Evolutionary conservation across 2,888 invertebrate genomes (phyloP).

Genomic region (Sphaerophoria rueppellii): DNA sequence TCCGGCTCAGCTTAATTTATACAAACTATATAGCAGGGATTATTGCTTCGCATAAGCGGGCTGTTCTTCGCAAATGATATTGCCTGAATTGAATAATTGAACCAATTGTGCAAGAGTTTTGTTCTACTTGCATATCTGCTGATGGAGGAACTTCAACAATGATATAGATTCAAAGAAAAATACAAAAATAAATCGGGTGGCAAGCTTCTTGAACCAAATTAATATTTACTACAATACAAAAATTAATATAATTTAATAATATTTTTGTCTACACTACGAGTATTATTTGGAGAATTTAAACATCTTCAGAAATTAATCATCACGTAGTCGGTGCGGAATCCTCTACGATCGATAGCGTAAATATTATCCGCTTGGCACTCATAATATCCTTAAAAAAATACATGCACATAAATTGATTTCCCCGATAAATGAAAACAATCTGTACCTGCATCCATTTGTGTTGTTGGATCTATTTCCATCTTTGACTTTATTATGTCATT

Average conservation of each 20-base stretch:
- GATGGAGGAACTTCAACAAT: conserved; percentile 39
- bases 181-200: conserved; percentile 50
- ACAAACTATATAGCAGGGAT: conserved; percentile 50
- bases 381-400: conserved; percentile 84
- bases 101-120: conserved; percentile 78
- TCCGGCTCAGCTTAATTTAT: conserved; percentile 74
- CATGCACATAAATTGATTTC: too few relatives aligned
- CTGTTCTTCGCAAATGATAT: conserved; percentile 78
- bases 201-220: conserved; percentile 57
- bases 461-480: conserved; percentile 96
- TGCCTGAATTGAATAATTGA: conserved; percentile 81
- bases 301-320: conserved; percentile 82
- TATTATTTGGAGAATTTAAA: conserved; percentile 28
- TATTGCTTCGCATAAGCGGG: conserved; percentile 75
- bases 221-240: conserved; percentile 65
- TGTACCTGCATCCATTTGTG: conserved; percentile 95
- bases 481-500: conserved; percentile 93
- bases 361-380: conserved; percentile 97
- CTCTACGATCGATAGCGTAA: conserved; percentile 94
- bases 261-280: conserved; percentile 28
- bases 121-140: conserved; percentile 38
- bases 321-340: conserved; percentile 93
- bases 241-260: conserved; percentile 51
- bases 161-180: conserved; percentile 31
- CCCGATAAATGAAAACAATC: too few relatives aligned